phyloP scores from a whole-genome alignment of 2,797 vertebrate species.

The Cyprinodon diabolis region DNA sequence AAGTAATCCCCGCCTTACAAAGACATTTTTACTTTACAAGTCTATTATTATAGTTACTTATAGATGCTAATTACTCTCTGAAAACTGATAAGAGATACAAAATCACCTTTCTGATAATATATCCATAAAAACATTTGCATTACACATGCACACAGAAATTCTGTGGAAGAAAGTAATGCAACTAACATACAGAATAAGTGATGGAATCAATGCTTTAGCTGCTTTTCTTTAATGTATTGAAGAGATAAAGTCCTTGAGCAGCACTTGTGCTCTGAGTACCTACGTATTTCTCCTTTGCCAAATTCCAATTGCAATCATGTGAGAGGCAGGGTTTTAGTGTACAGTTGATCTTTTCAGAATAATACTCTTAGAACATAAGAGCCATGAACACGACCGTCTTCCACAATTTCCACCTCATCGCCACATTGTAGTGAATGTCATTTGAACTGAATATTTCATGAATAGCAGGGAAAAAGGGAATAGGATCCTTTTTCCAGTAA shows the following conservation, averaged over 20 bases:
- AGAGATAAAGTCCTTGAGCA: slow-evolving; percentile 61
- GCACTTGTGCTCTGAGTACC: slow-evolving; percentile 57
- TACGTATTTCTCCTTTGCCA: slow-evolving; percentile 36
- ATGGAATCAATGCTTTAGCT: slow-evolving; percentile 56
- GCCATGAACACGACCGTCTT: slow-evolving; percentile 23
- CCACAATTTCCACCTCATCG: slow-evolving; percentile 15
- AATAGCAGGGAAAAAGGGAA: slow-evolving; percentile 27
- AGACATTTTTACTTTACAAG: slow-evolving; percentile 22
- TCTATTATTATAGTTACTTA: slow-evolving; percentile 29
- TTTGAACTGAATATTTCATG: slow-evolving; percentile 36
- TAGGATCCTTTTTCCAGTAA: slow-evolving; percentile 26
- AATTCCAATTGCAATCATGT: slow-evolving; percentile 51
- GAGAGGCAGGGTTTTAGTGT: slow-evolving; percentile 55
- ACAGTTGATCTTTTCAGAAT: slow-evolving; percentile 61
- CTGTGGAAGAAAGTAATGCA: slow-evolving; percentile 31
- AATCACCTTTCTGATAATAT: slow-evolving; percentile 14
- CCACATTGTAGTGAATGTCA: slow-evolving; percentile 30
- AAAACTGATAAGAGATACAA: slow-evolving; percentile 24
- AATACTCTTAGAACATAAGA: slow-evolving; percentile 43
- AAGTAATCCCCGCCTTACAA: slow-evolving; percentile 30
- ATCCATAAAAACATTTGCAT: slow-evolving; percentile 28
- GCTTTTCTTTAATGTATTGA: slow-evolving; percentile 64
- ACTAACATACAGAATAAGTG: slow-evolving; percentile 41
- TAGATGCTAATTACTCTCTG: slow-evolving; percentile 20
- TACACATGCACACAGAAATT: slow-evolving; percentile 15